Evolutionary conservation across 2,113 vertebrate genomes (phyloP), one percentile per base, ranked within the genome.

Genomic region (Sialia sialis): DNA sequence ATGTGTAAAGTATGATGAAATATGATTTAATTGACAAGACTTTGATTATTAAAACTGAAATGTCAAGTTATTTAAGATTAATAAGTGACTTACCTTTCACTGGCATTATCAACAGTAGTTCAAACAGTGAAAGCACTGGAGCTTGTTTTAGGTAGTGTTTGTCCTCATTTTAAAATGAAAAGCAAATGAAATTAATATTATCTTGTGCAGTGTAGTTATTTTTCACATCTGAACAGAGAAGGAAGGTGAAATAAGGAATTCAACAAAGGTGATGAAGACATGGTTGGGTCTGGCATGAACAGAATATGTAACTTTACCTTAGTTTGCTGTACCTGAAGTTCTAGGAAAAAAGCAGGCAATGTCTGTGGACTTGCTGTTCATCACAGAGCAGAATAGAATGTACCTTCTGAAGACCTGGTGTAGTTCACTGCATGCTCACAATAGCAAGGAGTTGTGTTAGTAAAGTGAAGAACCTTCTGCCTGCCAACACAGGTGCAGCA

Each of bases 21-120:
- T 80, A 23, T 43, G 8, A 63, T 80, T 80, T 92, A 87, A 91
- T 79, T 91, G 67, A 85, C 39, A 63, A 10, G 32, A 54, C 16
- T 58, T 94, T 91, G 64, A 94, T 84, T 93, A 91, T 81, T 75
- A 75, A 93, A 84, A 86, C n/a, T 62, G 59, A 90, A 95, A 96
- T 86, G 67, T 78, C 84, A 95, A 43, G 60, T 90, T 66, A 78
- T 81, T 92, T 66, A 75, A 82, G 58, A 67, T 44, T 74, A 67
- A 77, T 93, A 67, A 4, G 6, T 74, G 64, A 52, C 66, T 94
- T 92, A 34, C 34, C 39, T 88, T 93, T 93, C 67, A 41, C 27
- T 64, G 63, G 32, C 21, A 92, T 87, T 75, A 89, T 87, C 59
- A 91, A 77, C n/a, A 72, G 38, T 52, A 84, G 52, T 95, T 85